phyloP scores from a whole-genome alignment of 2,888 invertebrate genomes.

The Herminia tarsipennalis region DNA sequence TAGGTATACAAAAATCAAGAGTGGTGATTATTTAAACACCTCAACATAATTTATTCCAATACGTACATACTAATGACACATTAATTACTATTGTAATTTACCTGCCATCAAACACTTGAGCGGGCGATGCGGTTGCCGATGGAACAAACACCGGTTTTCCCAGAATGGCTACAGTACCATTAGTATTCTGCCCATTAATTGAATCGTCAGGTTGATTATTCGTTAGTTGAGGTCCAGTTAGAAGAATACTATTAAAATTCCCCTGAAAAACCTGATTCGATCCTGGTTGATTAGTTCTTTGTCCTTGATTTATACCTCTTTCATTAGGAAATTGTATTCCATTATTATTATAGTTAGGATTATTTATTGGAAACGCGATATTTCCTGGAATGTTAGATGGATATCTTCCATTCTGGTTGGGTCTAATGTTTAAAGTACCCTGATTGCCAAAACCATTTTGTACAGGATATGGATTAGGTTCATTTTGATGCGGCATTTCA shows the following conservation, averaged over 20 bases:
- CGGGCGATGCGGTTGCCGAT: slow-evolving; percentile 22
- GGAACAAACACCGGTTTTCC: slow-evolving; percentile 48
- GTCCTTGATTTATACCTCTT: slow-evolving; percentile 1
- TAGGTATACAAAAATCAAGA: too few relatives aligned
- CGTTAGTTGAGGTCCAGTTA: slow-evolving; percentile 11
- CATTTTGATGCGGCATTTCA: slow-evolving; percentile 8
- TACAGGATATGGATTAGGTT: slow-evolving; percentile 24
- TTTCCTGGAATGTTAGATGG: too few relatives aligned
- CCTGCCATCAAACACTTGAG: slow-evolving; percentile 41
- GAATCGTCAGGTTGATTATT: slow-evolving; percentile 3
- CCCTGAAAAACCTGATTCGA: slow-evolving; percentile 8
- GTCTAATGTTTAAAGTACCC: slow-evolving; percentile 8
- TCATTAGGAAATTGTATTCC: slow-evolving; percentile 14
- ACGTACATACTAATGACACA: slow-evolving; percentile 11
- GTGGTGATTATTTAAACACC: too few relatives aligned
- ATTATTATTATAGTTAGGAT: slow-evolving; percentile 3
- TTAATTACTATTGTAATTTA: slow-evolving; percentile 38
- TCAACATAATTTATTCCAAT: neutral
- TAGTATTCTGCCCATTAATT: slow-evolving; percentile 19
- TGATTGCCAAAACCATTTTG: slow-evolving; percentile 7
- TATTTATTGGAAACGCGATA: slow-evolving; percentile 6
- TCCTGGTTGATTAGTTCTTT: slow-evolving; percentile 2
- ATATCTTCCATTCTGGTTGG: slow-evolving; percentile 1
- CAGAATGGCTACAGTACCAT: slow-evolving; percentile 34
- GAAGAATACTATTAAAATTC: slow-evolving; percentile 15